Base-by-base conservation (phyloP, 1,140 invertebrate genomes). In the Bombus sibiricus region DNA sequence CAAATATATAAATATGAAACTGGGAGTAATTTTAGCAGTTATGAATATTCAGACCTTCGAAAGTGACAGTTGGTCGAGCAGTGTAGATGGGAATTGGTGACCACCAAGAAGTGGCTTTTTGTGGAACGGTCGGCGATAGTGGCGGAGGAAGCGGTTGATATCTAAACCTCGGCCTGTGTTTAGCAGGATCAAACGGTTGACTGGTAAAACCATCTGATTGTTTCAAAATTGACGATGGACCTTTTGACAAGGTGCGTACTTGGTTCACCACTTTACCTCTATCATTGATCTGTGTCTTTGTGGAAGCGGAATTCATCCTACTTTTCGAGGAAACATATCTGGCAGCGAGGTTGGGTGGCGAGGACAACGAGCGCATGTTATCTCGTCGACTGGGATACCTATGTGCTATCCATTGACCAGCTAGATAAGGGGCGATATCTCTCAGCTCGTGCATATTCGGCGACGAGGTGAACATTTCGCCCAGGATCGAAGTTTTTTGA, bases 401-500 rank as follows among this genome's bases (percentile, higher is more conserved):
- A 92, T 98, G 97, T 15, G 97, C 97, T 53, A 97, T 96, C 97
- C 97, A 98, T 18, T 96, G 95, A 4, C 97, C 97, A 2, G 97
- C 96, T 82, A 98, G 93, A 94, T 98, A 97, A 0, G 97, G 97
- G 10, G 97, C 97, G 39, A 98, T 97, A 89, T 97, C 97, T 2
- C 96, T 95, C 1, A 98, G 94, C 91, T 98, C 97, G 83, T 96
- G 96, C 32, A 98, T 95, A 90, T 98, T 97, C 1, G 98, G 98
- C 41, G 97, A 96, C 0, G 98, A 98, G 2, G 97, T 97, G 90
- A 97, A 98, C 96, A 98, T 97, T 90, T 97, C 96, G 0, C 97
- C 97, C 13, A 98, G 93, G 18, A 98, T 93, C 12, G 97, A 97
- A 75, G 97, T 96, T 13, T 94, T 94, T 83, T 88, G 76, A 92